Percentiles rank a stretch among this genome's conserved stretches.
Evolutionary conservation across 2,113 vertebrate genomes (phyloP).

Genomic region (Rhagologus leucostigma): DNA sequence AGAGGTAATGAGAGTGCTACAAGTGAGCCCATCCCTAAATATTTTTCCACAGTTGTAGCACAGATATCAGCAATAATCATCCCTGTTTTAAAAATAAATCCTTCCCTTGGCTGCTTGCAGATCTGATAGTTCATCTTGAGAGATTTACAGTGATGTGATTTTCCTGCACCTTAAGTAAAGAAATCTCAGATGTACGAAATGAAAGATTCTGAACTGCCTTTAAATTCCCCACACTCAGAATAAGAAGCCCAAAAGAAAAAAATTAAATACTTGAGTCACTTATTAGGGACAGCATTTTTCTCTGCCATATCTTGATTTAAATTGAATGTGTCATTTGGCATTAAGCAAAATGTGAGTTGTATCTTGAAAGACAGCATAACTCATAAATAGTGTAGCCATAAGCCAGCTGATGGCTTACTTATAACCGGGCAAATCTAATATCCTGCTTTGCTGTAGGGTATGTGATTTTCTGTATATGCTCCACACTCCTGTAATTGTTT

Average conservation of each 20-base stretch:
- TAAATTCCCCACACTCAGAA: neutral
- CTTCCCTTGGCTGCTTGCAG: neutral
- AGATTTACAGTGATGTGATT: neutral
- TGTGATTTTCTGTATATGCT: constrained; percentile 36
- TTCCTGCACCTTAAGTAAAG: neutral
- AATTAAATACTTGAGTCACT: neutral
- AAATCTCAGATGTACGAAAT: neutral
- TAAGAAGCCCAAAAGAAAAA: neutral
- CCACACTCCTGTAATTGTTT: constrained; percentile 15
- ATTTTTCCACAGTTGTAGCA: neutral
- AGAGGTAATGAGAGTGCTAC: neutral
- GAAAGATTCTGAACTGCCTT: neutral
- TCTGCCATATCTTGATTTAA: constrained; percentile 25
- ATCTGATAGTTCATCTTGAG: neutral
- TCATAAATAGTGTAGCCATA: constrained; percentile 21
- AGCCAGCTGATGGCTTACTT: constrained; percentile 32
- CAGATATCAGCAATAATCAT: neutral
- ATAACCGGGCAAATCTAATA: constrained; percentile 56
- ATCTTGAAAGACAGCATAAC: constrained; percentile 33
- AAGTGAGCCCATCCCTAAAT: neutral
- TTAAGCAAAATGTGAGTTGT: constrained; percentile 32
- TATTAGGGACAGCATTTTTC: neutral
- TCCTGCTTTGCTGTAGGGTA: constrained; percentile 39
- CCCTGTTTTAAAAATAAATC: neutral
- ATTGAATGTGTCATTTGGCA: constrained; percentile 30